Base-by-base conservation (phyloP, 2,113 vertebrate genomes). In the Drymodes brunneopygia region DNA sequence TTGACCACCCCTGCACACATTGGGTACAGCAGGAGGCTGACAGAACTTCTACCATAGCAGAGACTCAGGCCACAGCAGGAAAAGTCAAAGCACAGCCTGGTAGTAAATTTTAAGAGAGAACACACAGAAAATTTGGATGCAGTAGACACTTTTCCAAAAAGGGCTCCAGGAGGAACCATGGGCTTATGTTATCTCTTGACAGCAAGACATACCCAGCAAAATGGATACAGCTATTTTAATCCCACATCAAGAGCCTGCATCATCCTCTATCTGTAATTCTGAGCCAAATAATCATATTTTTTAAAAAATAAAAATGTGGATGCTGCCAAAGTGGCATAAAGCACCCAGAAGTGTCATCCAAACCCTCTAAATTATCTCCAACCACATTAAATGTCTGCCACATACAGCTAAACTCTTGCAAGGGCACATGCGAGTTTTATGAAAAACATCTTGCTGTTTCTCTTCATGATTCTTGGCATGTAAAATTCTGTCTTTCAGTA, bases 361-460 rank as follows among this genome's bases (percentile, higher is more conserved):
- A 93, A 70, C 40, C n/a, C 40, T 94, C 82, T 60, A 23, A 16
- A 12, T 94, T 88, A 54, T 81, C 70, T 50, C n/a, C 83, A 73
- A 48, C 66, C 74, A 70, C 75, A 77, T 79, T 47, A 72, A 86
- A 81, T 93, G 58, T 47, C 35, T 83, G 50, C 82, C 88, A 47
- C 50, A 53, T 90, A 44, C 33, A 3, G 53, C 60, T 17, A 54
- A 62, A 36, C n/a, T 78, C 36, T 66, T 86, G 29, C 58, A 85
- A 88, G 58, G 79, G 58, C 62, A 77, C 48, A 35, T 40, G 29
- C 15, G 48, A 56, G 54, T 69, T 85, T 90, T 90, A 85, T 50
- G 66, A 72, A 85, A 93, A 90, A 27, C 81, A 57, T 85, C 66
- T 88, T 89, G 67, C 56, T 54, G 5, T 64, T 96, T 67, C 42